Evolutionary conservation across 2,888 invertebrate species (phyloP).

Genomic region (Pandemis corylana): DNA sequence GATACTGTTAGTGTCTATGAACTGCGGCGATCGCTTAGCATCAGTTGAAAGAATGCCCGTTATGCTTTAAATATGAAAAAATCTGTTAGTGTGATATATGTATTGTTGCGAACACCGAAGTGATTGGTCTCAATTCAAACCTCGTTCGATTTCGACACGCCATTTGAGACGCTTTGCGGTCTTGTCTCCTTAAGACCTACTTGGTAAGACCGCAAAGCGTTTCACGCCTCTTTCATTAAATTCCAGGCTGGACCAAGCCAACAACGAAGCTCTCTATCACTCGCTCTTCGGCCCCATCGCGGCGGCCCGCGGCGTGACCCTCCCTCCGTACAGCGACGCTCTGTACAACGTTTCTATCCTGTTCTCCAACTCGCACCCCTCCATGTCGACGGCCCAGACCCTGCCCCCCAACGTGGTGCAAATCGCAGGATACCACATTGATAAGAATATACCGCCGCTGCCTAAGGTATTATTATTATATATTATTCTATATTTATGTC

Average conservation of each 20-base stretch:
- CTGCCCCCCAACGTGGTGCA: conserved; percentile 47
- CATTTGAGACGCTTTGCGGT: too few species aligned
- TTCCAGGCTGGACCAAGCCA: conserved; percentile 22
- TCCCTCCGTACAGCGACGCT: conserved; percentile 29
- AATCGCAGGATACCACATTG: conserved; percentile 48
- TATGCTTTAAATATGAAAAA: too few species aligned
- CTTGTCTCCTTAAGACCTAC: too few species aligned
- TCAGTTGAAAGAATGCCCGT: too few species aligned
- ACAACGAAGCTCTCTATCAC: conserved; percentile 30
- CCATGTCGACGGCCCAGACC: conserved; percentile 23
- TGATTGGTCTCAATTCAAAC: too few species aligned
- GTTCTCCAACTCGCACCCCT: conserved; percentile 40
- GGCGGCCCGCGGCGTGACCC: conserved; percentile 19
- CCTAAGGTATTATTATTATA: conserved; percentile 43
- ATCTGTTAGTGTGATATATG: too few species aligned
- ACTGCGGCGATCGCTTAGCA: too few species aligned
- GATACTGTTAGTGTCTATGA: too few species aligned
- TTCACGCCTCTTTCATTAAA: not conserved
- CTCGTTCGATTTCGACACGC: too few species aligned
- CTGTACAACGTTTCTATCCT: conserved; percentile 37
- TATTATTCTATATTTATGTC: too few species aligned
- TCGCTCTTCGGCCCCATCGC: conserved; percentile 34
- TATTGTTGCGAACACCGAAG: too few species aligned
- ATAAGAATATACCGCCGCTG: conserved; percentile 42
- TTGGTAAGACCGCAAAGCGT: too few species aligned